Base-by-base conservation (phyloP, 2,113 vertebrate species). In the Piliocolobus tephrosceles region DNA sequence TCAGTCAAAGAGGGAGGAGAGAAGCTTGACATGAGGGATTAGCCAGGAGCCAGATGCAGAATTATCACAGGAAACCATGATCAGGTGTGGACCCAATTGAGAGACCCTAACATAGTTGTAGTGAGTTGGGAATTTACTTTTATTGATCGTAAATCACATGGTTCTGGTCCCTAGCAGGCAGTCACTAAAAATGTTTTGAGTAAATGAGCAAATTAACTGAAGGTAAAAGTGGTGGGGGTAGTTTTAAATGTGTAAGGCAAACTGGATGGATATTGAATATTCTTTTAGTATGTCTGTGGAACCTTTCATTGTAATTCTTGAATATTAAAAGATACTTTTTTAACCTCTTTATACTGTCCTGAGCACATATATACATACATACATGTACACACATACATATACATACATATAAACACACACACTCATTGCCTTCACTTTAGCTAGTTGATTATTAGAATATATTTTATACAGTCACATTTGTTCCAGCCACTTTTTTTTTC, bases 221-320 rank as follows among this genome's bases (percentile, higher is more conserved):
- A 30, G 6, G 11, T 47, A 82, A 57, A 86, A 57, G n/a, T 58
- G 45, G 14, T 61, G 45, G 58, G 14, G 16, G 30, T 23, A 7
- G 13, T 50, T 89, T 50, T 91, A 86, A 86, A 96, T 78, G 17
- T 22, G 1, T n/a, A 57, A 55, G 13, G 27, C 52, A 43, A 90
- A 73, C 9, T 82, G 43, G 45, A 2, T 45, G 13, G 70, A 35
- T 8, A 80, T 35, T 76, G 90, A 93, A 61, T 93, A 25, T 83
- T 72, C 80, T 97, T 84, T 13, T 12, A 58, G 82, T 52, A 4
- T 75, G 6, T 20, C 11, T 88, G 78, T 52, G 50, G n/a, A 85
- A 75, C 82, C 73, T 90, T 90, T 20, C 35, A 32, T 90, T 85
- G 90, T 94, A 87, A 70, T 90, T 83, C 30, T 88, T 94, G 5